These are phyloP conservation scores for Conus betulinus DNA, from an alignment of 1,140 invertebrate genomes.

Conservation along the genomic window DNA sequence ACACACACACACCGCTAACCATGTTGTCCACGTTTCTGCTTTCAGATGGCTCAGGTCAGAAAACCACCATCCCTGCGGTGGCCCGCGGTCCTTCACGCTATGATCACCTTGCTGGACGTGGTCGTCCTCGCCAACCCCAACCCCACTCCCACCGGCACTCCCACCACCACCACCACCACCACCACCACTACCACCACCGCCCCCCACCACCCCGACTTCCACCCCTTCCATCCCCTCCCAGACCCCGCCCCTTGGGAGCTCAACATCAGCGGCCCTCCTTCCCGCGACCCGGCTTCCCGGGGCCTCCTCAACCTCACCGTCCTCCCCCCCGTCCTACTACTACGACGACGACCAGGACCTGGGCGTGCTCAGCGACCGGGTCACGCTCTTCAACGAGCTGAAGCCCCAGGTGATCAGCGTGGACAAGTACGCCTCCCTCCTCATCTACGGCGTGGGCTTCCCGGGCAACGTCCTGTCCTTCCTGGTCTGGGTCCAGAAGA, in stretches of 20 bases:
- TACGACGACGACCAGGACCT: not conserved
- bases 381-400: constrained; percentile 1
- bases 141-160: not conserved
- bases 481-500: constrained; percentile 71
- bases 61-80: too few species aligned
- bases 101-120: too few species aligned
- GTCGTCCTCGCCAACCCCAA: not conserved
- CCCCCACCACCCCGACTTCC: not conserved
- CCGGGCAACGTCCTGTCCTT: constrained; percentile 72
- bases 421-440: constrained; percentile 55
- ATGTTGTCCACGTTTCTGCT: not conserved
- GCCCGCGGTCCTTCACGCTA: too few species aligned
- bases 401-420: constrained; percentile 22
- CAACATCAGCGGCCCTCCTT: not conserved
- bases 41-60: not conserved
- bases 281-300: not conserved
- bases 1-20: not conserved
- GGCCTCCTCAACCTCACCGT: not conserved
- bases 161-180: not conserved
- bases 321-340: not conserved
- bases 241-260: not conserved
- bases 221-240: not conserved
- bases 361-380: not conserved
- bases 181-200: not conserved
- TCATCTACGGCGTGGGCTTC: constrained; percentile 70